Evolutionary conservation across 2,888 invertebrate genomes (phyloP), one percentile per base, ranked within the genome.

Genomic region (Amphimallon solstitiale): DNA sequence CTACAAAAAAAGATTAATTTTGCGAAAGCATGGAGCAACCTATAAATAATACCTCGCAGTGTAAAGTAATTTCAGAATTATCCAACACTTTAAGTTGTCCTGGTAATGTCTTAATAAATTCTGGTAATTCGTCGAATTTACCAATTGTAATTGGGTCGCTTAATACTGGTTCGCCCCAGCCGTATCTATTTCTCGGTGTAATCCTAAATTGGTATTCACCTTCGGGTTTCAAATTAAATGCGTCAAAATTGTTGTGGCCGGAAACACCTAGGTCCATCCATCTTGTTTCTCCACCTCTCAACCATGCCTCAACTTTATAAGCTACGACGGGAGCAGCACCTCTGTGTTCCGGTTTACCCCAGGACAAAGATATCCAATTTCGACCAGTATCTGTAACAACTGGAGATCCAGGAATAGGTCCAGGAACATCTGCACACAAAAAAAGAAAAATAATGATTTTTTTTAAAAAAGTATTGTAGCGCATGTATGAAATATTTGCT

Each of bases 401-500:
- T 17, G 94, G 93, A 74, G 91, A 90, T 63, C 90, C 89, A 70
- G 89, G 88, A 75, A 94, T 91, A 72, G 91, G 88, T 63, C 91
- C 91, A 63, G 94, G 94, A 69, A 93, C 92, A 85, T 93, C 94
- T 94, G 84, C n/a, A n/a, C n/a, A n/a, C n/a, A n/a, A n/a, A n/a
- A n/a, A n/a, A n/a, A n/a, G n/a, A n/a, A n/a, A n/a, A n/a, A n/a
- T n/a, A n/a, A n/a, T n/a, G n/a, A n/a, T n/a, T n/a, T n/a, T n/a
- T n/a, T n/a, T n/a, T n/a, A n/a, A n/a, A n/a, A 4, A 14, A 1
- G 14, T 43, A n/a, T 45, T 45, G 15, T 14, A 17, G 19, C 19
- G 7, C n/a, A 45, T n/a, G n/a, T n/a, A n/a, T n/a, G n/a, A n/a
- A n/a, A n/a, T n/a, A n/a, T n/a, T n/a, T n/a, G n/a, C n/a, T n/a